Percentiles rank a stretch among this genome's conserved stretches.
Evolutionary conservation across 2,797 vertebrate genomes (phyloP).

Genomic region (Erithacus rubecula): DNA sequence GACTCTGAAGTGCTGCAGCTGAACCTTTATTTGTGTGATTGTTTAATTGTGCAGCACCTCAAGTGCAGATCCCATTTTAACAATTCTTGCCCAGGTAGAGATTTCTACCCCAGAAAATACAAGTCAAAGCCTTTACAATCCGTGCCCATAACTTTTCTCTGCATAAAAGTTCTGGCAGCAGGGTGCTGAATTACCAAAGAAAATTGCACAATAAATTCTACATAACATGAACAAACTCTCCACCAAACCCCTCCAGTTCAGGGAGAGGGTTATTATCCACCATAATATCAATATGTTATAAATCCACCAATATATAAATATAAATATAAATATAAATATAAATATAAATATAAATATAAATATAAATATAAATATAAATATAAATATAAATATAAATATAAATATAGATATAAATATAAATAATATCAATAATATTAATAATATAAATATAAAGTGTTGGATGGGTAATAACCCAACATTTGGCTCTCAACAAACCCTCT

Average conservation of each 20-base stretch:
- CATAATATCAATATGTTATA: too few relatives aligned
- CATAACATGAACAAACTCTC: neutral
- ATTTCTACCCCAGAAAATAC: neutral
- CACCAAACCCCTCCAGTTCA: neutral
- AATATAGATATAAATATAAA: too few relatives aligned
- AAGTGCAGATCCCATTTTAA: neutral
- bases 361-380: too few relatives aligned
- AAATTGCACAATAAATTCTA: neutral
- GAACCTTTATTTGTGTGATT: neutral
- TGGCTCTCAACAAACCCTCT: rapidly evolving
- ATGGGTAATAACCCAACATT: neutral
- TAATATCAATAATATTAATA: too few relatives aligned
- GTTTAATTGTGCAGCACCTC: neutral
- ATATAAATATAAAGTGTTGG: too few relatives aligned
- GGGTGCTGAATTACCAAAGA: neutral
- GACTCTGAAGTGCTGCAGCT: neutral
- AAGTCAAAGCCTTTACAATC: neutral
- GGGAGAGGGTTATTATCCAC: too few relatives aligned
- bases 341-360: too few relatives aligned
- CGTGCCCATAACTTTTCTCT: rapidly evolving
- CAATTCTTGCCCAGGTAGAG: neutral
- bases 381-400: too few relatives aligned
- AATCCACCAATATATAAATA: too few relatives aligned
- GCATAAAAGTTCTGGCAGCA: neutral
- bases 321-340: too few relatives aligned